Evolutionary conservation across 2,888 invertebrate genomes (phyloP).

Genomic region (Drosophila limbata): DNA sequence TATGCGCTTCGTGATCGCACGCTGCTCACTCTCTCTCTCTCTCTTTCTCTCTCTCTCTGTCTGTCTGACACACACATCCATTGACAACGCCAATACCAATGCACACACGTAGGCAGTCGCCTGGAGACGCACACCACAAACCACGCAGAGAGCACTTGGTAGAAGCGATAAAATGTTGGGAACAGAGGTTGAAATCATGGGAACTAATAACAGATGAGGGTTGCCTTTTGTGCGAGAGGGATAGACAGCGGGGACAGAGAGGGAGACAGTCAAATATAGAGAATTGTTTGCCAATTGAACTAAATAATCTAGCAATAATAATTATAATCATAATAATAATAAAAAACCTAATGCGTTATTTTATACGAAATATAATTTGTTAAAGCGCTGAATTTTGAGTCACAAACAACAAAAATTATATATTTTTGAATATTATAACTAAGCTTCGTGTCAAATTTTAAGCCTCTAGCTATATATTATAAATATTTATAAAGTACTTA

Average conservation of each 20-base stretch:
- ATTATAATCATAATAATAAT: no score
- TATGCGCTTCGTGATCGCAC: conserved; percentile 79
- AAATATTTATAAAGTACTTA: no score
- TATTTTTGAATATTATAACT: no score
- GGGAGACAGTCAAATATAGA: neutral
- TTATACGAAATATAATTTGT: no score
- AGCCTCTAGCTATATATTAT: no score
- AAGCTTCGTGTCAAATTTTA: no score
- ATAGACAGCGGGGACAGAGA: neutral
- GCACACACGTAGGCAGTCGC: conserved; percentile 44
- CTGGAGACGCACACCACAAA: conserved; percentile 24
- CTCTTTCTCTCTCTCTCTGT: conserved; percentile 21
- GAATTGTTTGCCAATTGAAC: no score
- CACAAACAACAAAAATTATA: no score
- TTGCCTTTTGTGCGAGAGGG: neutral
- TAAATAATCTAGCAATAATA: no score
- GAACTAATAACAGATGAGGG: conserved; percentile 3
- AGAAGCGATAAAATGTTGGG: conserved; percentile 8
- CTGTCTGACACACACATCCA: conserved; percentile 9
- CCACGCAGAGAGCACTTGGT: conserved; percentile 22
- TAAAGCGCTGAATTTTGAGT: no score
- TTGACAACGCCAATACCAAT: conserved; percentile 43
- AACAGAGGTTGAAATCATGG: conserved; percentile 6
- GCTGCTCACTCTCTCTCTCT: conserved; percentile 41
- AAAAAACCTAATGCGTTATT: no score